Evolutionary conservation across 2,888 invertebrate genomes (phyloP).

Genomic region (Lochmaea crataegi): DNA sequence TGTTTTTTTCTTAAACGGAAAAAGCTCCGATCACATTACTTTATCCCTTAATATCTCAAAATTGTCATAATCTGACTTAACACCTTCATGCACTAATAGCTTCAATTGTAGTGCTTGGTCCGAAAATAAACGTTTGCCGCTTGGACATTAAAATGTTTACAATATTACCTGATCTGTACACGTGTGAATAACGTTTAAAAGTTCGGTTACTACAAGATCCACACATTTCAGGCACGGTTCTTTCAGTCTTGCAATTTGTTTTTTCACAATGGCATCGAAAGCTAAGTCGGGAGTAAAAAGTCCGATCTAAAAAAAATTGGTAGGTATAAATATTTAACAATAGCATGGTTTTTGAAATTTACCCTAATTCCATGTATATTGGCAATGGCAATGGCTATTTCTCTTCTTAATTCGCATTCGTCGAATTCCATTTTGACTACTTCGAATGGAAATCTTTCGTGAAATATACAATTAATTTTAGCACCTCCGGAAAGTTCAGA

Average conservation of each 20-base stretch:
- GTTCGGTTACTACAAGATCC: conserved; percentile 95
- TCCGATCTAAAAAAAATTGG: conserved; percentile 77
- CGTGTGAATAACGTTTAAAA: conserved; percentile 93
- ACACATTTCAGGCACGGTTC: conserved; percentile 99
- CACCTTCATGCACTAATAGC: too few species aligned
- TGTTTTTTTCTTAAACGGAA: too few species aligned
- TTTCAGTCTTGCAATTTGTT: conserved; percentile 94
- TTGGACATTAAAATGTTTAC: too few species aligned
- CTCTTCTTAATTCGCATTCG: conserved; percentile 95
- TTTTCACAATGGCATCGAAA: conserved; percentile 99
- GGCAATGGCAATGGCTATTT: conserved; percentile 98
- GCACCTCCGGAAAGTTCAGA: conserved; percentile 98
- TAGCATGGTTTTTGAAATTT: conserved; percentile 44
- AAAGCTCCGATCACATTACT: too few species aligned
- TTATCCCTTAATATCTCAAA: too few species aligned
- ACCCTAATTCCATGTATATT: conserved; percentile 96
- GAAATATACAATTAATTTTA: conserved; percentile 98
- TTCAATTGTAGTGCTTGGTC: too few species aligned
- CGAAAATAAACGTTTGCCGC: too few species aligned
- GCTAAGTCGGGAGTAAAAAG: conserved; percentile 99
- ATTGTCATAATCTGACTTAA: too few species aligned
- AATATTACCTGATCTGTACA: conserved; percentile 90
- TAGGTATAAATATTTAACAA: background rate
- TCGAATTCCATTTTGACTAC: conserved; percentile 99
- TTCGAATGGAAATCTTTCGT: conserved; percentile 99